Percentiles rank a stretch among this genome's conserved stretches.
These are phyloP conservation scores for Pandemis corylana DNA, from an alignment of 2,888 invertebrate genomes.

Conservation along the genomic window DNA sequence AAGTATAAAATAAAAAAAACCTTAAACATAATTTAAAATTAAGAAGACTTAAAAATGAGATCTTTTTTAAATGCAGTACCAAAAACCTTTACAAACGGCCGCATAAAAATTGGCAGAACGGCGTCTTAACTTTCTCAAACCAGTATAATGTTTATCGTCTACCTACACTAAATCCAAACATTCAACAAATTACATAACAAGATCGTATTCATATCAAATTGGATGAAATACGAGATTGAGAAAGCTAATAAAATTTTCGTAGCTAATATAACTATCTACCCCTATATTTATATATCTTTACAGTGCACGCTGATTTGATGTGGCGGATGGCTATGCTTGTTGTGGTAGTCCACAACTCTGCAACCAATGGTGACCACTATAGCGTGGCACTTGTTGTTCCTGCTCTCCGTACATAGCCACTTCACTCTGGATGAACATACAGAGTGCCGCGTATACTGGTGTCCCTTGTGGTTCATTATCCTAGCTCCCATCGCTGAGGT, in stretches of 20 bases:
- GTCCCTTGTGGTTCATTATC: slow-evolving; percentile 74
- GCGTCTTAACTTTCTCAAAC: neutral
- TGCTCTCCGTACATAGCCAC: slow-evolving; percentile 75
- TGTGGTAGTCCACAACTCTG: slow-evolving; percentile 70
- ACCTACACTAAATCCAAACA: neutral
- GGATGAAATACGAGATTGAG: neutral
- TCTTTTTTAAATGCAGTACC: slow-evolving; percentile 22
- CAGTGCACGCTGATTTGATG: slow-evolving; percentile 46
- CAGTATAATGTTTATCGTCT: neutral
- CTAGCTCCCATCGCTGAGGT: slow-evolving; percentile 72
- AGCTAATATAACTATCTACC: slow-evolving; percentile 15
- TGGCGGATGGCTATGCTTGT: slow-evolving; percentile 74
- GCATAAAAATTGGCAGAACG: slow-evolving; percentile 6
- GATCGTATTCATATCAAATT: neutral
- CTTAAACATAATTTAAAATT: neutral
- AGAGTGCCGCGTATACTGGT: slow-evolving; percentile 75
- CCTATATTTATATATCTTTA: slow-evolving; percentile 20
- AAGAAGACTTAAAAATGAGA: slow-evolving; percentile 23
- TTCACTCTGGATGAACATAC: slow-evolving; percentile 77
- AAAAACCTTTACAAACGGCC: neutral
- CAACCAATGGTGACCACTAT: slow-evolving; percentile 76
- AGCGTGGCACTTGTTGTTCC: slow-evolving; percentile 69
- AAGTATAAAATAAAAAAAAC: neutral
- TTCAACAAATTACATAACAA: neutral
- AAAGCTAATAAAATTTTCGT: neutral